phyloP scores from a whole-genome alignment of 2,797 vertebrate species.

The Spheniscus humboldti region DNA sequence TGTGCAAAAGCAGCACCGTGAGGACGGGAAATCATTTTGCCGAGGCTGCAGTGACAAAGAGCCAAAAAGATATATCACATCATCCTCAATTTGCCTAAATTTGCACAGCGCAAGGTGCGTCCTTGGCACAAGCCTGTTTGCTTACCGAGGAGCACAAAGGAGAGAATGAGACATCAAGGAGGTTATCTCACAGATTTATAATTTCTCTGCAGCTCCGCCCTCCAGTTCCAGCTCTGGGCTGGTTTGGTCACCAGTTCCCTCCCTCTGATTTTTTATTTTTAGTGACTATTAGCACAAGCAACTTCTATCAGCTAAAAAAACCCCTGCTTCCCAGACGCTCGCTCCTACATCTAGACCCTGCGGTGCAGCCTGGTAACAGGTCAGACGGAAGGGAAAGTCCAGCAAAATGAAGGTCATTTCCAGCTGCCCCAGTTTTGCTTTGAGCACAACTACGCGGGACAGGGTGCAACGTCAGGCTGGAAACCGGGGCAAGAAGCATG shows the following conservation, averaged over 20 bases:
- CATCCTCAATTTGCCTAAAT: background rate
- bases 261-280: background rate
- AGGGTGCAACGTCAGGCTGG: background rate
- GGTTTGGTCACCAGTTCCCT: background rate
- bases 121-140: background rate
- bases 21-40: background rate
- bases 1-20: background rate
- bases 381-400: background rate
- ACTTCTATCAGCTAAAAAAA: background rate
- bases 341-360: background rate
- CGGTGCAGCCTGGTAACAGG: rapidly evolving
- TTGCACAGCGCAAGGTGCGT: background rate
- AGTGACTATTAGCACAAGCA: background rate
- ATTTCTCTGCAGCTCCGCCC: background rate
- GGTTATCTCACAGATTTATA: background rate
- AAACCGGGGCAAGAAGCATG: rapidly evolving
- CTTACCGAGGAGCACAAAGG: background rate
- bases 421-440: background rate
- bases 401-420: background rate
- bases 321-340: background rate
- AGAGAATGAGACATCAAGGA: background rate
- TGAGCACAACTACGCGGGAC: background rate
- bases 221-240: background rate
- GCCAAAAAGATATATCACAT: background rate
- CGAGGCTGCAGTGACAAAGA: background rate